phyloP scores from a whole-genome alignment of 2,888 invertebrate species.

The Artemia sinica region DNA sequence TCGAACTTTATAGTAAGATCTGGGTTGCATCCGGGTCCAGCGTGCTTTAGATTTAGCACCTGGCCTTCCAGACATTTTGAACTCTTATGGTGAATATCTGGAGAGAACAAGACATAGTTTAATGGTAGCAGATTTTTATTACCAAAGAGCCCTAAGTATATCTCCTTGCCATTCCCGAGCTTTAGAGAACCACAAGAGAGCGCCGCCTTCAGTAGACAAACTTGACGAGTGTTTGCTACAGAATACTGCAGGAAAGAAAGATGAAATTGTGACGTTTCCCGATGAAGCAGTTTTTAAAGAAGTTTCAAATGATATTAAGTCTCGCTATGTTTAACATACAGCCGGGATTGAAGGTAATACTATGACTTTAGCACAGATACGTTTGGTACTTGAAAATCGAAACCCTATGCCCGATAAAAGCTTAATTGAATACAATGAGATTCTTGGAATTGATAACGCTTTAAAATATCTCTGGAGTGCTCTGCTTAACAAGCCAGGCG shows the following conservation, averaged over 20 bases:
- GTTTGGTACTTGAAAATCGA: constrained; percentile 75
- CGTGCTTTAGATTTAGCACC: constrained; percentile 76
- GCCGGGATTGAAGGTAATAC: constrained; percentile 96
- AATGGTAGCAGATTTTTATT: constrained; percentile 77
- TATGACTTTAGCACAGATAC: constrained; percentile 76
- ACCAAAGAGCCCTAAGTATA: constrained; percentile 57
- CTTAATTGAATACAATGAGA: constrained; percentile 90
- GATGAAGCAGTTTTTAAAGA: constrained; percentile 59
- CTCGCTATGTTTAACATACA: constrained; percentile 82
- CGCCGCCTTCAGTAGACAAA: constrained; percentile 71
- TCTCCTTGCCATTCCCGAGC: constrained; percentile 68
- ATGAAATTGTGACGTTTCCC: constrained; percentile 61
- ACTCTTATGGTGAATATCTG: constrained; percentile 79
- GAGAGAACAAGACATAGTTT: constrained; percentile 69
- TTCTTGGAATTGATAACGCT: constrained; percentile 79
- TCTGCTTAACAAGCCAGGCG: constrained; percentile 49
- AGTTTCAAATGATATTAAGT: constrained; percentile 85
- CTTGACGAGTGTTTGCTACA: constrained; percentile 60
- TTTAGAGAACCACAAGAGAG: constrained; percentile 58
- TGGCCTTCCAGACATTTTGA: constrained; percentile 73
- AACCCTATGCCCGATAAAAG: constrained; percentile 65
- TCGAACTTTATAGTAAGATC: no score
- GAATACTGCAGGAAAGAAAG: constrained; percentile 65
- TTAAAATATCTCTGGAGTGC: constrained; percentile 69
- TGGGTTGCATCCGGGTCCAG: no score